Evolutionary conservation across 2,113 vertebrate species (phyloP).

Genomic region (Sisor rabdophorus): DNA sequence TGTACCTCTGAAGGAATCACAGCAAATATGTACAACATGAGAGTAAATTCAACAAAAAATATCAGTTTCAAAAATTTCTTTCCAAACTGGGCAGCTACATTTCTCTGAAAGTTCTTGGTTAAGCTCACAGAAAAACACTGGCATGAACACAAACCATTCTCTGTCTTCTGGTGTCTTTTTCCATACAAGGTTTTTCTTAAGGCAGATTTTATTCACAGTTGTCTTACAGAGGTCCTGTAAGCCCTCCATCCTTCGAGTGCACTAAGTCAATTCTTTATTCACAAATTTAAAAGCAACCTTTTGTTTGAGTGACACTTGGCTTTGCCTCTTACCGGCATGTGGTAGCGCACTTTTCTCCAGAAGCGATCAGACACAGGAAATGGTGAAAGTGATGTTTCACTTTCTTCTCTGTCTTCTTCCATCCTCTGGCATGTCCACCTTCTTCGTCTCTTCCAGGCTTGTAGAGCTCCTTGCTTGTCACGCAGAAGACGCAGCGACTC

Average conservation of each 20-base stretch:
- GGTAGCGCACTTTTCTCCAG: slow-evolving; percentile 83
- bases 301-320: slow-evolving; percentile 45
- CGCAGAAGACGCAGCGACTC: slow-evolving; percentile 79
- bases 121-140: not conserved
- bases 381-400: slow-evolving; percentile 28
- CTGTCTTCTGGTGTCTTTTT: not conserved
- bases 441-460: slow-evolving; percentile 69
- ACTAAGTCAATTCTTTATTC: not conserved
- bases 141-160: not conserved
- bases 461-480: slow-evolving; percentile 77
- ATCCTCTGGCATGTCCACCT: slow-evolving; percentile 25
- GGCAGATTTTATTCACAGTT: not conserved
- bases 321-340: slow-evolving; percentile 76
- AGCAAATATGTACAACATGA: not conserved
- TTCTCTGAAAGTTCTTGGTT: not conserved
- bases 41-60: not conserved
- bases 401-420: not conserved
- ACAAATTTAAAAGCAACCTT: slow-evolving; percentile 51
- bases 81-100: not conserved
- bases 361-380: slow-evolving; percentile 66
- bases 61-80: not conserved
- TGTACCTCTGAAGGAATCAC: not conserved
- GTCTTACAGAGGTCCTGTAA: not conserved
- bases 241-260: slow-evolving; percentile 6
- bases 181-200: not conserved